Evolutionary conservation across 1,140 invertebrate species (phyloP), one percentile per base, ranked within the genome.

Genomic region (Papilio xuthus): DNA sequence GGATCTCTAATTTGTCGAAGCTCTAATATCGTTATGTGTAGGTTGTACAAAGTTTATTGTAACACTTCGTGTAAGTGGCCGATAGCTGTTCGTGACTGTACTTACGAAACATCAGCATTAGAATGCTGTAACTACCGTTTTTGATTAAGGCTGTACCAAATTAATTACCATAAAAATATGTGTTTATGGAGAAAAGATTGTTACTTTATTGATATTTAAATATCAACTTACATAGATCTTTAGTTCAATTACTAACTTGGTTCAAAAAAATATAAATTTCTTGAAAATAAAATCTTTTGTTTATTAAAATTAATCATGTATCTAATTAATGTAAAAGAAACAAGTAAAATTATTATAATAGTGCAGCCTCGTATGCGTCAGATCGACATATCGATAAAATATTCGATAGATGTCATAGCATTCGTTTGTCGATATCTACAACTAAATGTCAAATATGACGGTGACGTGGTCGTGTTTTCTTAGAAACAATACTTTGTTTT

Each of bases 61-160:
- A 73, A 47, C 71, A 73, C 71, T 73, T 73, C 71, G 42, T 73
- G 71, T 73, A 47, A 73, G 71, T 73, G 71, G 71, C 41, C 23
- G 41, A 73, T 63, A 63, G 60, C 60, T 47, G 41, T 42, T 73
- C 71, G 71, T 73, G 71, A 73, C 71, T 47, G 41, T 47, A 73
- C 37, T 73, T 73, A 73, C 71, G 71, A 73, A 73, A 73, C 44
- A 73, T 44, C 23, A 26, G 41, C 42, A 23, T 73, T 73, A 23
- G 37, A 72, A 28, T 28, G 42, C 44, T 47, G 13, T 42, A 47
- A 47, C 42, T 26, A 72, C 44, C 44, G 44, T 44, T 44, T 73
- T 10, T 73, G 71, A 73, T 73, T 50, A 47, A 73, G 44, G 4
- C 20, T 73, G 60, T 67, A 67, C 60, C 60, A 28, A 67, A 67